Conservation (phyloP, 2,888 invertebrate genomes). For the Pollenia amentaria region DNA sequence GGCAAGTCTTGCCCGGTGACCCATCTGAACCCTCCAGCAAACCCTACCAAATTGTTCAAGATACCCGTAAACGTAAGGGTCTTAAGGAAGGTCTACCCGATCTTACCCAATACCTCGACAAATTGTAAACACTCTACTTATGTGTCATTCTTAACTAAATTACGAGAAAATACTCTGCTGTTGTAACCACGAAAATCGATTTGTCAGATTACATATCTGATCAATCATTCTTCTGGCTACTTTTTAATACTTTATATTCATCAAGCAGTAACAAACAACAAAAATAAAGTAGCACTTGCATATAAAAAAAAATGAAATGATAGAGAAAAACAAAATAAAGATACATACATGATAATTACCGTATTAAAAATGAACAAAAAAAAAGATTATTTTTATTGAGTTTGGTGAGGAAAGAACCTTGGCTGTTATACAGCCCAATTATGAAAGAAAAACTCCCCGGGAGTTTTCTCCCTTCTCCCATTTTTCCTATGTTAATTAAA, state of each 20-base stretch:
- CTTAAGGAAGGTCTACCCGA: slow-evolving; percentile 99
- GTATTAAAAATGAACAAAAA: slow-evolving; percentile 65
- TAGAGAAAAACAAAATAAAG: slow-evolving; percentile 62
- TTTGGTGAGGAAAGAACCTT: neutral
- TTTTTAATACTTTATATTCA: slow-evolving; percentile 30
- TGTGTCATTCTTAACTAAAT: slow-evolving; percentile 28
- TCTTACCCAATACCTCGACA: slow-evolving; percentile 97
- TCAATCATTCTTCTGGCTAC: slow-evolving; percentile 18
- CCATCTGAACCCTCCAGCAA: slow-evolving; percentile 92
- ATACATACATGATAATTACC: slow-evolving; percentile 68
- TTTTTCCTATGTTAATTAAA: too few species aligned
- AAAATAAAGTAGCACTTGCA: slow-evolving; percentile 61
- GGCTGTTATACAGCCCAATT: too few species aligned
- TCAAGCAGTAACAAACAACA: slow-evolving; percentile 36
- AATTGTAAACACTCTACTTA: slow-evolving; percentile 90
- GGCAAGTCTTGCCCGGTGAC: slow-evolving; percentile 99
- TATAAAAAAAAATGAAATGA: slow-evolving; percentile 64
- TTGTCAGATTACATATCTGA: slow-evolving; percentile 25
- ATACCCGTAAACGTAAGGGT: slow-evolving; percentile 99
- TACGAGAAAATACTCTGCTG: slow-evolving; percentile 50
- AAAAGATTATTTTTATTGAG: neutral
- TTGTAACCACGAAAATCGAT: slow-evolving; percentile 21
- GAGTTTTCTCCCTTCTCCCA: too few species aligned
- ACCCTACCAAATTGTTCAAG: slow-evolving; percentile 93
- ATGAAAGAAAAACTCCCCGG: too few species aligned